These are phyloP conservation scores for Peromyscus attwateri DNA, from an alignment of 2,797 vertebrate genomes.

Conservation along the genomic window DNA sequence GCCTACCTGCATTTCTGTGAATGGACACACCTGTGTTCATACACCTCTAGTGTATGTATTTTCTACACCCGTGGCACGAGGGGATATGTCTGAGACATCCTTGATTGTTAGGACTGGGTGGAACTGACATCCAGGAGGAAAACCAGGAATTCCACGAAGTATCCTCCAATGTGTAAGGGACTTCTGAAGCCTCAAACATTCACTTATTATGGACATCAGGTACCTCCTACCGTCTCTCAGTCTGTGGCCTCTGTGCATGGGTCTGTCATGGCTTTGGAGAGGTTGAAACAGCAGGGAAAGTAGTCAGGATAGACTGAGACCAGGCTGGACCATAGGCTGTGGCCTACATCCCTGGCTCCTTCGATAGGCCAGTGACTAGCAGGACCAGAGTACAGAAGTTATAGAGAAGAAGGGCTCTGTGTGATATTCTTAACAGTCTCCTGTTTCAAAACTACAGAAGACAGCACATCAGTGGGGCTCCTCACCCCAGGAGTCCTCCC, in stretches of 20 bases:
- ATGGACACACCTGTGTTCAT: accelerated
- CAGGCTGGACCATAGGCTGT: neutral
- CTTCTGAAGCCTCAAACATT: neutral
- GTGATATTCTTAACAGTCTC: neutral
- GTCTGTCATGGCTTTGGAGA: neutral
- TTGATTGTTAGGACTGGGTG: neutral
- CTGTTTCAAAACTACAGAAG: neutral
- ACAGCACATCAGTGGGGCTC: neutral
- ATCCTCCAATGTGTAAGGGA: neutral
- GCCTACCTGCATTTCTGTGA: neutral
- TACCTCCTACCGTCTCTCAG: accelerated
- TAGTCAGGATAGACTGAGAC: neutral
- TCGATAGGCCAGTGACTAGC: neutral
- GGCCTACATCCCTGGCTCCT: neutral
- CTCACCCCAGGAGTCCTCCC: too few species aligned
- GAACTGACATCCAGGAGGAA: neutral
- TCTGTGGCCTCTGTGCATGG: neutral
- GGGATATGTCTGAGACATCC: neutral
- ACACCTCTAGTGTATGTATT: neutral
- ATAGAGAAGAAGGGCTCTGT: neutral
- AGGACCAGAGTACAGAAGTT: neutral
- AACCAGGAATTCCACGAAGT: neutral
- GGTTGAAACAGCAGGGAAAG: too few species aligned
- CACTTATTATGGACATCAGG: neutral
- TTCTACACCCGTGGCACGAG: neutral